These are phyloP conservation scores for Pristionchus fissidentatus DNA, from an alignment of 2,888 invertebrate genomes.

Conservation along the genomic window DNA sequence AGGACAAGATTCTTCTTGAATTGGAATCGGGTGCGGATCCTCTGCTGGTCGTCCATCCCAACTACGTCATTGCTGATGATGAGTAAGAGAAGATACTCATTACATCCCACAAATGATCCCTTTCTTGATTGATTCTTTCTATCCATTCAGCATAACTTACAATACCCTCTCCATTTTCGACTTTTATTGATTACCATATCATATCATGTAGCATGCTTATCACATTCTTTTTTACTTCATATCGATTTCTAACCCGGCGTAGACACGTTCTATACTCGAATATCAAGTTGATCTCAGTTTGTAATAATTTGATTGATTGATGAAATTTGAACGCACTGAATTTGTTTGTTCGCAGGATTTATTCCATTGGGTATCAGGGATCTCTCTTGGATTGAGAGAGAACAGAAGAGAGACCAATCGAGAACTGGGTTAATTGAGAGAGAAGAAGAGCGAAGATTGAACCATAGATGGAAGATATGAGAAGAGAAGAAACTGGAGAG, in stretches of 20 bases:
- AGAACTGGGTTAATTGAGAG: constrained; percentile 9
- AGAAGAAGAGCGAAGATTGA: constrained; percentile 25
- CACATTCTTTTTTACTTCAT: background rate
- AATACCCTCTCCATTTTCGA: background rate
- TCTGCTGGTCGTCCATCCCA: constrained; percentile 93
- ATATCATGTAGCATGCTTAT: constrained; percentile 26
- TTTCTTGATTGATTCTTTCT: background rate
- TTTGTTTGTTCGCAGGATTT: background rate
- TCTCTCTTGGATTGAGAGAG: constrained; percentile 24
- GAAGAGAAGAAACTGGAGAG: constrained; percentile 26
- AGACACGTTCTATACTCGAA: no score
- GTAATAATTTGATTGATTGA: background rate
- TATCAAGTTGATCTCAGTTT: constrained; percentile 5
- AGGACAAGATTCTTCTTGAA: constrained; percentile 73
- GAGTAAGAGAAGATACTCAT: constrained; percentile 24
- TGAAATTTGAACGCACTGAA: background rate
- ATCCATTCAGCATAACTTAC: background rate
- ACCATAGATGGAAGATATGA: constrained; percentile 27
- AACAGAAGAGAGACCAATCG: background rate
- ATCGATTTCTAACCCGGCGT: background rate
- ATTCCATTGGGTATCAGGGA: background rate
- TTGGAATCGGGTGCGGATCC: constrained; percentile 84
- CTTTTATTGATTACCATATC: background rate
- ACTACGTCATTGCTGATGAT: constrained; percentile 86
- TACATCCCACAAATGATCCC: background rate